phyloP scores from a whole-genome alignment of 2,888 invertebrate species.

The Desoria tigrina region DNA sequence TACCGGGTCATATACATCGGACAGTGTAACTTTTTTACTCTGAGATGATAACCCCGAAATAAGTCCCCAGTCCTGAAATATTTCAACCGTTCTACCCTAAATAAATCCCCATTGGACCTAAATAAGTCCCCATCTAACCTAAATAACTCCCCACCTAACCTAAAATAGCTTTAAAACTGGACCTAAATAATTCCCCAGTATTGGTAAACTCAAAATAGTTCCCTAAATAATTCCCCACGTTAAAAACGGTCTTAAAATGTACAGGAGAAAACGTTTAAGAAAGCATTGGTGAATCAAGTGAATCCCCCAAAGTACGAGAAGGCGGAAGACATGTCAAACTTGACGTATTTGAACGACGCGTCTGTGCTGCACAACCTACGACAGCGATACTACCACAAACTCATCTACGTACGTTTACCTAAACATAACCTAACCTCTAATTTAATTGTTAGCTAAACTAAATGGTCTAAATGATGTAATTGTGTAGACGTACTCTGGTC shows the following conservation, averaged over 20 bases:
- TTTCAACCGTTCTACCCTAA: too few relatives aligned
- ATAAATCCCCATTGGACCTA: too few relatives aligned
- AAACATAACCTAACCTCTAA: background rate
- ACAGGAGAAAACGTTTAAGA: conserved; percentile 92
- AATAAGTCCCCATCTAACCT: too few relatives aligned
- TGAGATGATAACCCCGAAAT: background rate
- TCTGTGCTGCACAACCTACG: conserved; percentile 97
- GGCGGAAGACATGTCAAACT: conserved; percentile 97
- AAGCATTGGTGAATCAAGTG: conserved; percentile 91
- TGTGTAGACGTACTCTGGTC: conserved; percentile 99
- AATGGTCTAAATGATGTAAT: background rate
- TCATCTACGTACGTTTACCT: conserved; percentile 99
- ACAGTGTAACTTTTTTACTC: too few relatives aligned
- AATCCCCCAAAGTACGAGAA: conserved; percentile 99
- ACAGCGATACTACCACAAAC: conserved; percentile 93
- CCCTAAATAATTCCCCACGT: background rate
- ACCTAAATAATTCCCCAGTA: too few relatives aligned
- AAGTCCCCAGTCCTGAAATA: background rate
- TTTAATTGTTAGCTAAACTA: background rate
- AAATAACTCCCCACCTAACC: background rate
- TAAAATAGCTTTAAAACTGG: too few relatives aligned
- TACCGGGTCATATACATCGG: too few relatives aligned
- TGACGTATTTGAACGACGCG: conserved; percentile 98
- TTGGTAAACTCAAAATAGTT: background rate
- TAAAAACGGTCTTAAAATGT: background rate